phyloP scores from a whole-genome alignment of 2,113 vertebrate genomes.

The Helogale parvula region DNA sequence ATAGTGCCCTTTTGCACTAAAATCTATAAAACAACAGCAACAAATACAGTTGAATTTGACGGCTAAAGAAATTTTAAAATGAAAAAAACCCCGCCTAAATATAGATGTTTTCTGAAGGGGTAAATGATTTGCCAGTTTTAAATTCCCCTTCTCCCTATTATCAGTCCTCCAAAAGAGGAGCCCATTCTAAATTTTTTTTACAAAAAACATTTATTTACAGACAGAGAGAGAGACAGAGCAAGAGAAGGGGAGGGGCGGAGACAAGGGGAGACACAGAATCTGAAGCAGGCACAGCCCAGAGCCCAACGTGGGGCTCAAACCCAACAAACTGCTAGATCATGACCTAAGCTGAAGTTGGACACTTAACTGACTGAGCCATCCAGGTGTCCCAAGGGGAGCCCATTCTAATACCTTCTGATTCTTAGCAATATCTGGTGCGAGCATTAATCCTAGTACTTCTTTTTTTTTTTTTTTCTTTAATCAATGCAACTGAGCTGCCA shows the following conservation, averaged over 20 bases:
- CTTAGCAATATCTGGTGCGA: constrained; percentile 68
- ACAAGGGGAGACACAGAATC: no score
- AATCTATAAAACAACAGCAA: neutral
- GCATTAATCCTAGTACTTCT: constrained; percentile 77
- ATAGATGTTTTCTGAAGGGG: neutral
- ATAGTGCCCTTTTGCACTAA: neutral
- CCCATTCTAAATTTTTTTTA: fast-evolving
- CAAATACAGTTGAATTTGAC: neutral
- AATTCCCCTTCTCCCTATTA: constrained; percentile 14
- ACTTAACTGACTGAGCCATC: no score
- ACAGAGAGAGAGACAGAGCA: no score
- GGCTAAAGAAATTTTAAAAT: neutral
- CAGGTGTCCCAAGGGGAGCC: no score
- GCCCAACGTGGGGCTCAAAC: no score
- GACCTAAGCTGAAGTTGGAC: no score
- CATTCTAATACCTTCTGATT: constrained; percentile 71
- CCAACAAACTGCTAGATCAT: no score
- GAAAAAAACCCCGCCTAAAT: neutral
- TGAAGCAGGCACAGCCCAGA: no score
- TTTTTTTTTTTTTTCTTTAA: constrained; percentile 18
- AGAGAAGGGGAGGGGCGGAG: no score
- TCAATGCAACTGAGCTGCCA: constrained; percentile 68
- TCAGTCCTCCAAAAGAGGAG: constrained; percentile 15
- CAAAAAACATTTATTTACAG: no score
- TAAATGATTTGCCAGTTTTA: neutral